A percentile compares a stretch with the other conserved stretches of the same genome.
Evolutionary conservation across 2,888 invertebrate genomes (phyloP).

Genomic region (Standfussiana lucernea): DNA sequence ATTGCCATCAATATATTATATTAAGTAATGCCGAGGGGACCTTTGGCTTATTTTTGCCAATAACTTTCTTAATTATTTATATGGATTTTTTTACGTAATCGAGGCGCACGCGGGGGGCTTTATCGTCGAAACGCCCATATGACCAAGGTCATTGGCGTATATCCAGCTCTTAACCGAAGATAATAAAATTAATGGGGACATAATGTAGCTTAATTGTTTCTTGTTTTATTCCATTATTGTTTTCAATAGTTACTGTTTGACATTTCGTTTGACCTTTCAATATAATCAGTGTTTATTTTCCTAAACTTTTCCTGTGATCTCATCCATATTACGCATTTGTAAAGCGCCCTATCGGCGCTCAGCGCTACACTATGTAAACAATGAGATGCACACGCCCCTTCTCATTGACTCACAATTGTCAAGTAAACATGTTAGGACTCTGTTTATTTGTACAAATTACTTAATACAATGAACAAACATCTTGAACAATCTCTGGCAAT

Average conservation of each 20-base stretch:
- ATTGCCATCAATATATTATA: no score
- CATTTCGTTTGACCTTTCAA: slow-evolving; percentile 75
- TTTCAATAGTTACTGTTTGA: slow-evolving; percentile 77
- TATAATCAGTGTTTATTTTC: slow-evolving; percentile 84
- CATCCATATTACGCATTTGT: slow-evolving; percentile 79
- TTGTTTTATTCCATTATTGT: slow-evolving; percentile 87
- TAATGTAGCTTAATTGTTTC: slow-evolving; percentile 79
- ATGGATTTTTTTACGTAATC: no score
- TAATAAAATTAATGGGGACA: slow-evolving; percentile 72
- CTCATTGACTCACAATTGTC: slow-evolving; percentile 68
- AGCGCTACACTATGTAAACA: slow-evolving; percentile 69
- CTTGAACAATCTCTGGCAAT: slow-evolving; percentile 14
- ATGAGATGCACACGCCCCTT: slow-evolving; percentile 69
- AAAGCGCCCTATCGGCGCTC: slow-evolving; percentile 53
- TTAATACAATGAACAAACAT: slow-evolving; percentile 14
- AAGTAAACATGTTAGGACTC: slow-evolving; percentile 39
- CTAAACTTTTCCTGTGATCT: slow-evolving; percentile 87
- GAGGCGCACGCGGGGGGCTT: no score
- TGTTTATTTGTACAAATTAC: slow-evolving; percentile 33
- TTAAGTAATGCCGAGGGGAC: no score
- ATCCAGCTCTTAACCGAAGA: no score
- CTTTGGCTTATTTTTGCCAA: no score
- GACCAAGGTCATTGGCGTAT: no score
- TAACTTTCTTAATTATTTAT: no score
- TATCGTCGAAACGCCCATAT: no score